These are phyloP conservation scores for Apoda limacodes DNA, from an alignment of 2,888 invertebrate species.

Conservation along the genomic window DNA sequence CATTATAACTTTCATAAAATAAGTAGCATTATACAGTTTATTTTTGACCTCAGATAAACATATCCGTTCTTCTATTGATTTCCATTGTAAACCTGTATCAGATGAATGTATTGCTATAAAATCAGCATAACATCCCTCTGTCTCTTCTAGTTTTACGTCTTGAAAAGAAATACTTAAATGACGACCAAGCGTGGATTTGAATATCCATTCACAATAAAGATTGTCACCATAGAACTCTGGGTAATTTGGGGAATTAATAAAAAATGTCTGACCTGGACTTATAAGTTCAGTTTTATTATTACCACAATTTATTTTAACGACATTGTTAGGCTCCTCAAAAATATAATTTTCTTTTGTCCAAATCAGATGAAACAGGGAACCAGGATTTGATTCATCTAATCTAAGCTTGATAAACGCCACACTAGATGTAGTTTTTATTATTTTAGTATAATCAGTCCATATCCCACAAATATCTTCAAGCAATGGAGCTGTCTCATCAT, in stretches of 20 bases:
- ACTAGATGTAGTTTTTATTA: conserved; percentile 71
- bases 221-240: conserved; percentile 74
- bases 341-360: conserved; percentile 33
- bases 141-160: conserved; percentile 72
- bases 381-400: conserved; percentile 47
- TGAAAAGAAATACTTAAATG: conserved; percentile 72
- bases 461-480: conserved; percentile 70
- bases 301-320: conserved; percentile 39
- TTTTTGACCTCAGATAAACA: conserved; percentile 60
- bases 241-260: conserved; percentile 80
- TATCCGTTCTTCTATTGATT: conserved; percentile 51
- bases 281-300: conserved; percentile 36
- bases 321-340: conserved; percentile 12
- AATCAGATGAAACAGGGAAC: conserved; percentile 42
- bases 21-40: conserved; percentile 38
- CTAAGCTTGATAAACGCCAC: conserved; percentile 69
- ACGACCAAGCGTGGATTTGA: conserved; percentile 69
- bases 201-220: conserved; percentile 80
- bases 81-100: conserved; percentile 60
- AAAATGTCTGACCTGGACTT: conserved; percentile 21
- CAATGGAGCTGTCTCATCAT: conserved; percentile 71
- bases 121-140: conserved; percentile 69
- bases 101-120: conserved; percentile 72
- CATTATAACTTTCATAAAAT: conserved; percentile 76
- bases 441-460: conserved; percentile 26